Conservation (phyloP, 2,888 invertebrate genomes). For the Eumerus sabulonum region DNA sequence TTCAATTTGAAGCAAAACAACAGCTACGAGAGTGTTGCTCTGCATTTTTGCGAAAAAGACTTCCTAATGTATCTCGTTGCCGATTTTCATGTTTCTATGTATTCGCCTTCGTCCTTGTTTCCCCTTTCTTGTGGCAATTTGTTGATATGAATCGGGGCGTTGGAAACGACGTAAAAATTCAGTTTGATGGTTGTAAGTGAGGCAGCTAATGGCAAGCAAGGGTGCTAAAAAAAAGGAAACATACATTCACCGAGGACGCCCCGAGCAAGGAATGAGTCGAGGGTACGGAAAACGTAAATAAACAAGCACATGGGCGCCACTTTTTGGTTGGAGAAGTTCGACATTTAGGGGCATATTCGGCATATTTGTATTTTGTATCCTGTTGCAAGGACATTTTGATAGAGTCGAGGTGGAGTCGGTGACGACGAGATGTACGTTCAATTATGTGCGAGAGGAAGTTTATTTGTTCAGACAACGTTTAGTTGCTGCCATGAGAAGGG, state of each 20-base stretch:
- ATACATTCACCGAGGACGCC: not conserved
- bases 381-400: conserved; percentile 55
- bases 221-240: conserved; percentile 35
- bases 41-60: conserved; percentile 8
- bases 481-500: conserved; percentile 48
- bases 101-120: not conserved
- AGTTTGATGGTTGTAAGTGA: conserved; percentile 62
- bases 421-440: conserved; percentile 59
- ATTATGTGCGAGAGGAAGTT: conserved; percentile 60
- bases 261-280: not conserved
- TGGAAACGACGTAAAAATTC: conserved; percentile 63
- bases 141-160: conserved; percentile 59
- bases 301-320: conserved; percentile 56
- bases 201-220: conserved; percentile 38
- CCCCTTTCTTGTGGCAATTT: conserved; percentile 51
- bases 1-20: conserved; percentile 16
- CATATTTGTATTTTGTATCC: conserved; percentile 7
- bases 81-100: no score
- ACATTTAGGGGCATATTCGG: conserved; percentile 59
- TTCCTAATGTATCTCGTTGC: no score
- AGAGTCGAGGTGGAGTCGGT: conserved; percentile 24
- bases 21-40: conserved; percentile 24
- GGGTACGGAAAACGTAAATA: conserved; percentile 28
- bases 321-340: conserved; percentile 65
- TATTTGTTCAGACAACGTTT: conserved; percentile 31